phyloP scores from a whole-genome alignment of 2,888 invertebrate species.

The Noctuana brunneofusca region DNA sequence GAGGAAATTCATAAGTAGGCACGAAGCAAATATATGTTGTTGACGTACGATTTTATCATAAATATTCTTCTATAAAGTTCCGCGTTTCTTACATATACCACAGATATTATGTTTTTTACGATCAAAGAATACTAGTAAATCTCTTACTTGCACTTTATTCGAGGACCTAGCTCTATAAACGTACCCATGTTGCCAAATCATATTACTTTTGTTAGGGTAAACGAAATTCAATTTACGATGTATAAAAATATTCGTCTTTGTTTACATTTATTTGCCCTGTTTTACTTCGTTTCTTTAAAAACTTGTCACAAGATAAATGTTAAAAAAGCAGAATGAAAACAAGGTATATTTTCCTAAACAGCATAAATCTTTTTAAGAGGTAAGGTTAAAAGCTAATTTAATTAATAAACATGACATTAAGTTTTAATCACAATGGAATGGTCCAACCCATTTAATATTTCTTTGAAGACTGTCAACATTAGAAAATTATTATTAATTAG shows the following conservation, averaged over 20 bases:
- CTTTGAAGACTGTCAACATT: conserved; percentile 2
- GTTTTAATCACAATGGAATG: conserved; percentile 2
- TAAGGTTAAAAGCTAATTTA: conserved; percentile 1
- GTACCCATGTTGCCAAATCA: conserved; percentile 68
- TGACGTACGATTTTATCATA: conserved; percentile 14
- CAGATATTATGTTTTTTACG: conserved; percentile 32
- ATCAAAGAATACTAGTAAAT: conserved; percentile 30
- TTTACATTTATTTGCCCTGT: not conserved
- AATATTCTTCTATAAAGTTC: not conserved
- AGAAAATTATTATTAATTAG: conserved; percentile 31
- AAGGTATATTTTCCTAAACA: not conserved
- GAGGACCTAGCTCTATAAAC: conserved; percentile 29
- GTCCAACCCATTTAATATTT: conserved; percentile 8
- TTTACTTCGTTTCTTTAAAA: not conserved
- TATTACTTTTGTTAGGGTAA: conserved; percentile 54
- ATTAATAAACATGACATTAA: conserved; percentile 15
- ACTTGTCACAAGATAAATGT: not conserved
- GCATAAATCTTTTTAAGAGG: not conserved
- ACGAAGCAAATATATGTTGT: conserved; percentile 1
- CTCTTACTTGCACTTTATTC: conserved; percentile 15
- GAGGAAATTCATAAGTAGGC: not conserved
- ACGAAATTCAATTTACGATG: not conserved
- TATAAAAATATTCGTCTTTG: not conserved
- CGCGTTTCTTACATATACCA: conserved; percentile 5
- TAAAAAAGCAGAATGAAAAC: not conserved